phyloP scores from a whole-genome alignment of 2,888 invertebrate species.

The Reticulitermes lucifugus region DNA sequence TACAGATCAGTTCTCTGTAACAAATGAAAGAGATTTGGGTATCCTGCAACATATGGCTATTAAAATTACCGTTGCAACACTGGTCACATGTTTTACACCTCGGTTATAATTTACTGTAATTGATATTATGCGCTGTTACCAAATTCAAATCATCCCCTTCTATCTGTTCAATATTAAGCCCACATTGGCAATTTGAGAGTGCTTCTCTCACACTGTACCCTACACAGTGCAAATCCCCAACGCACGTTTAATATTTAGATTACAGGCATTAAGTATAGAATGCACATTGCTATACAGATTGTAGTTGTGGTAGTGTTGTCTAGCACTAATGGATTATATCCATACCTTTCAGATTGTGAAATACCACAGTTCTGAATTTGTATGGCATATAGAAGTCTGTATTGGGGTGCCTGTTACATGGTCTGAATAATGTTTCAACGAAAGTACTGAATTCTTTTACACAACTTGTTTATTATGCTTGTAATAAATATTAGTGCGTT shows the following conservation, averaged over 20 bases:
- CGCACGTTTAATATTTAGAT: slow-evolving; percentile 7
- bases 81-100: too few species aligned
- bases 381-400: not conserved
- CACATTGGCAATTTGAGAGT: not conserved
- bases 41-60: too few species aligned
- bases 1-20: too few species aligned
- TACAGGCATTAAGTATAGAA: slow-evolving; percentile 9
- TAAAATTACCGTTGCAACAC: too few species aligned
- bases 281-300: not conserved
- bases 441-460: not conserved
- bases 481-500: not conserved
- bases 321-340: not conserved
- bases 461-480: not conserved
- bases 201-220: not conserved
- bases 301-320: not conserved
- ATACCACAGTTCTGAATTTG: not conserved
- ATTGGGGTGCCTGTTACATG: not conserved
- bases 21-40: too few species aligned
- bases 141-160: not conserved
- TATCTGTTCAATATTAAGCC: not conserved
- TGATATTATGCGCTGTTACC: not conserved
- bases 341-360: not conserved
- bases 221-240: not conserved
- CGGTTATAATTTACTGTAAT: not conserved
- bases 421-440: not conserved